phyloP scores from a whole-genome alignment of 2,888 invertebrate genomes.

The Chymomyza amoena region DNA sequence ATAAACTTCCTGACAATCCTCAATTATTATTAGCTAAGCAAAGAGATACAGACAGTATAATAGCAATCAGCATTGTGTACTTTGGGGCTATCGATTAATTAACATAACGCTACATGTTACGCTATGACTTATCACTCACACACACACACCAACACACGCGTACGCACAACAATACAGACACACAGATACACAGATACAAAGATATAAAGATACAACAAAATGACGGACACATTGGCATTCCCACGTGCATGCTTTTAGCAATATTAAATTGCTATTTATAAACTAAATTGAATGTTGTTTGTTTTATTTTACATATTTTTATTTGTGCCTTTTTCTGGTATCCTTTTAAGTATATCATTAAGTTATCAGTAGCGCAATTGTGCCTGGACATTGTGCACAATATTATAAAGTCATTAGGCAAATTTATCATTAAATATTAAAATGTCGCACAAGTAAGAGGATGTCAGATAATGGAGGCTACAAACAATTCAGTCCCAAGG shows the following conservation, averaged over 20 bases:
- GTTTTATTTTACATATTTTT: constrained; percentile 1
- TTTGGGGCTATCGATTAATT: constrained; percentile 64
- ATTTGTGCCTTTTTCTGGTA: background rate
- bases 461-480: no score
- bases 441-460: background rate
- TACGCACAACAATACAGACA: constrained; percentile 11
- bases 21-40: background rate
- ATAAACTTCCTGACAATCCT: background rate
- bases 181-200: constrained; percentile 26
- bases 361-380: constrained; percentile 54
- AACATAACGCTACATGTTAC: constrained; percentile 64
- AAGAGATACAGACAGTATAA: background rate
- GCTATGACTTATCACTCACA: constrained; percentile 53
- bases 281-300: constrained; percentile 27
- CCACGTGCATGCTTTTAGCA: constrained; percentile 66
- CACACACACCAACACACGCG: constrained; percentile 2
- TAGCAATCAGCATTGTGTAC: background rate
- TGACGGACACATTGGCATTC: constrained; percentile 55
- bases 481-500: no score
- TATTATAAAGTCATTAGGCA: constrained; percentile 40
- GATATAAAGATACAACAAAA: constrained; percentile 7
- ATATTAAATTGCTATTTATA: constrained; percentile 70
- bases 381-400: constrained; percentile 34
- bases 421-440: constrained; percentile 38
- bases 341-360: constrained; percentile 30